Evolutionary conservation across 2,888 invertebrate species (phyloP).

Genomic region (Daptonema setosum): DNA sequence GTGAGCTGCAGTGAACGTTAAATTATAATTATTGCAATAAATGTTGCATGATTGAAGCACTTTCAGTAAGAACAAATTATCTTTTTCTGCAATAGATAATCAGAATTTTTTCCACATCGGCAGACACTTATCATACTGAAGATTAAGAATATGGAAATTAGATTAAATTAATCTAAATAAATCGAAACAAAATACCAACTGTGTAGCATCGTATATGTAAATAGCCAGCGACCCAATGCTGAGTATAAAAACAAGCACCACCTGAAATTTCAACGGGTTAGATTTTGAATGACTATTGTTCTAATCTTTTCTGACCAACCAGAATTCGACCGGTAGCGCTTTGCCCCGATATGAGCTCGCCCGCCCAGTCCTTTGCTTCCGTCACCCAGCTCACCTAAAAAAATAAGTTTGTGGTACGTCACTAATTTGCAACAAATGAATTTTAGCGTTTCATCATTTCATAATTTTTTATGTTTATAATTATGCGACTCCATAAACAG

Average conservation of each 20-base stretch:
- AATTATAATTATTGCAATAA: no score
- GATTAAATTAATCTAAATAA: background rate
- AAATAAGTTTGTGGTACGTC: no score
- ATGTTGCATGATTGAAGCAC: background rate
- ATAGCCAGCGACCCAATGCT: conserved; percentile 99
- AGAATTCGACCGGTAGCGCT: conserved; percentile 95
- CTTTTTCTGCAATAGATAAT: no score
- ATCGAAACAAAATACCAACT: conserved; percentile 45
- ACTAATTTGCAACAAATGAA: no score
- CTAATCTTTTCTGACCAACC: conserved; percentile 30
- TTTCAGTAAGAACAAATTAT: background rate
- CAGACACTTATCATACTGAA: no score
- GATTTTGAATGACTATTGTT: background rate
- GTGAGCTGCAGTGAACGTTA: conserved; percentile 30
- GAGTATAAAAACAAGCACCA: conserved; percentile 97
- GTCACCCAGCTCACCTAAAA: conserved; percentile 76
- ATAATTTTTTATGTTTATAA: no score
- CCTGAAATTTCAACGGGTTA: conserved; percentile 39
- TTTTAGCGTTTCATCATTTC: no score
- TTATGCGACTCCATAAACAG: no score
- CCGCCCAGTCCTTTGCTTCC: conserved; percentile 99
- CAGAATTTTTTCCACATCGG: no score
- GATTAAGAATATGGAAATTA: no score
- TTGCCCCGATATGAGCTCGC: conserved; percentile 98
- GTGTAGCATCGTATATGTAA: conserved; percentile 99